Conservation (phyloP, 2,113 vertebrate genomes). For the Bos taurus region DNA sequence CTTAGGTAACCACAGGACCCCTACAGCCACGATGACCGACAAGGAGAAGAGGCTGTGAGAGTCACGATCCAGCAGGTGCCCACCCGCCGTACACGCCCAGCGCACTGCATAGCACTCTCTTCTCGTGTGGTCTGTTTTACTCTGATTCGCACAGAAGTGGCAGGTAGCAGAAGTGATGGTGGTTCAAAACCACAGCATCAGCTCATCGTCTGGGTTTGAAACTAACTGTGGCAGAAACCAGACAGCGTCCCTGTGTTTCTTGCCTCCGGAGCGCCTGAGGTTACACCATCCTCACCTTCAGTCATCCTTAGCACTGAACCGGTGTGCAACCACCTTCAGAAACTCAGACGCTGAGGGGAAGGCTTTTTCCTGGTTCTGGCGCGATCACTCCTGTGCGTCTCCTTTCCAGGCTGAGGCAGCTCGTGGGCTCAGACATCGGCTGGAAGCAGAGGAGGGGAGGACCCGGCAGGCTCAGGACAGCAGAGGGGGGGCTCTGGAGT, state of each 20-base stretch:
- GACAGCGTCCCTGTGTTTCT: background rate
- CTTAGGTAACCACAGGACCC: background rate
- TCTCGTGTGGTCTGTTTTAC: background rate
- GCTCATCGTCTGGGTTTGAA: background rate
- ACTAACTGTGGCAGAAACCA: background rate
- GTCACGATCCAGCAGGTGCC: fast-evolving
- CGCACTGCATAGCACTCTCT: background rate
- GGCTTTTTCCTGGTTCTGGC: background rate
- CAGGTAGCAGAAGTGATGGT: background rate
- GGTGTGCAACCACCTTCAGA: background rate
- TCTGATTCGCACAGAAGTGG: background rate
- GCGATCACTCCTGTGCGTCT: background rate
- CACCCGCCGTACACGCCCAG: fast-evolving
- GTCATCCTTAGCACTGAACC: fast-evolving
- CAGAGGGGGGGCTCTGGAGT: fast-evolving
- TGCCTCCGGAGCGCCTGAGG: background rate
- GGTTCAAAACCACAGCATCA: background rate
- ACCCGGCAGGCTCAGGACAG: background rate
- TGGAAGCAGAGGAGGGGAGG: background rate
- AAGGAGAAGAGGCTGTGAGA: background rate
- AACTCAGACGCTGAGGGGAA: background rate
- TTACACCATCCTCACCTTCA: background rate
- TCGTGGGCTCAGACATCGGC: background rate
- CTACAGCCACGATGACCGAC: background rate
- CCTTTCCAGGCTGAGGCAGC: background rate